Conservation (phyloP, 2,797 vertebrate species). For the Hirundo rustica region DNA sequence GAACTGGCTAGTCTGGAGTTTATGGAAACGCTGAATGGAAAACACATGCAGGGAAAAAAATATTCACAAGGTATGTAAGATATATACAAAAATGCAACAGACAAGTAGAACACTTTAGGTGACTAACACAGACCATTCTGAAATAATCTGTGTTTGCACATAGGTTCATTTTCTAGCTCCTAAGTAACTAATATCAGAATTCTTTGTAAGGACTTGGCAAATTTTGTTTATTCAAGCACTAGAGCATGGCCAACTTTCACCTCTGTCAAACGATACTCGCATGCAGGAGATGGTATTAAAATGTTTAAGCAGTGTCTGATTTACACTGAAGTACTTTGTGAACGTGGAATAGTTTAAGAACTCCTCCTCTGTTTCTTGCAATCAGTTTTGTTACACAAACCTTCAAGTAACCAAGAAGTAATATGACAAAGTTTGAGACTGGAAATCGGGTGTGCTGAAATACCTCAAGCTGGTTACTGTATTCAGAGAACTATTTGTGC, state of each 20-base stretch:
- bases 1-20: slow-evolving; percentile 92
- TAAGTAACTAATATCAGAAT: not conserved
- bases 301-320: not conserved
- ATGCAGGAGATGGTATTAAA: not conserved
- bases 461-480: not conserved
- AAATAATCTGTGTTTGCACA: not conserved
- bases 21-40: slow-evolving; percentile 81
- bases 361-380: not conserved
- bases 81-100: not conserved
- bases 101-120: slow-evolving; percentile 32
- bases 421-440: not conserved
- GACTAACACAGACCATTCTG: slow-evolving; percentile 30
- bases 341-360: not conserved
- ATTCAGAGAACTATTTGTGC: not conserved
- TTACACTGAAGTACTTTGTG: not conserved
- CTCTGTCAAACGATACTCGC: not conserved
- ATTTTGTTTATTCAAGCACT: not conserved
- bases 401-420: not conserved
- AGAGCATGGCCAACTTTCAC: not conserved
- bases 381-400: not conserved
- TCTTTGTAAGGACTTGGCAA: not conserved
- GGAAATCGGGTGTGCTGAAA: not conserved
- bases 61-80: slow-evolving; percentile 45
- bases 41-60: slow-evolving; percentile 67
- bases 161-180: not conserved